Evolutionary conservation across 2,797 vertebrate genomes (phyloP).

Genomic region (Enteromius viviparus): DNA sequence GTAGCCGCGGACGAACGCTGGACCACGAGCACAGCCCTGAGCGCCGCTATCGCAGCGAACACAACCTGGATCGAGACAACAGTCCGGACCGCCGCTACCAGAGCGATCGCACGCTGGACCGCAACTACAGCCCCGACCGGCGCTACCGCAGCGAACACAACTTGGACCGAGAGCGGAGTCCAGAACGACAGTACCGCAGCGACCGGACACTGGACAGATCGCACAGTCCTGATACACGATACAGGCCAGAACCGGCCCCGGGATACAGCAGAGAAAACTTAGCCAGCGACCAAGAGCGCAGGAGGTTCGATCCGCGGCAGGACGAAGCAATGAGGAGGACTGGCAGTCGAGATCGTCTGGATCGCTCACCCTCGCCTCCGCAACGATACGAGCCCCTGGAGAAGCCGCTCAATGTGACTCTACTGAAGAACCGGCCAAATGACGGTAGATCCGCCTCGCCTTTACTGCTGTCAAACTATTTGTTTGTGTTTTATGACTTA

Average conservation of each 20-base stretch:
- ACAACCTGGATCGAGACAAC: slow-evolving; percentile 57
- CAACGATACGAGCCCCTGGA: slow-evolving; percentile 70
- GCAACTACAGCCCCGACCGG: slow-evolving; percentile 71
- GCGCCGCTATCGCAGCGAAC: slow-evolving; percentile 51
- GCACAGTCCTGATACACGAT: slow-evolving; percentile 73
- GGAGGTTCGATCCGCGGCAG: slow-evolving; percentile 65
- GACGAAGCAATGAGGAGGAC: slow-evolving; percentile 67
- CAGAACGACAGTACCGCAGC: slow-evolving; percentile 68
- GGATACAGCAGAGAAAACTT: slow-evolving; percentile 57
- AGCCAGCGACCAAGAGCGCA: slow-evolving; percentile 57
- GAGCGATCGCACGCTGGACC: slow-evolving; percentile 67
- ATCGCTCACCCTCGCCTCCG: slow-evolving; percentile 76
- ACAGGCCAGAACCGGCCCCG: slow-evolving; percentile 63
- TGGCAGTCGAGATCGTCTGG: slow-evolving; percentile 83
- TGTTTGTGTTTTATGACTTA: no score
- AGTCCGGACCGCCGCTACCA: slow-evolving; percentile 54
- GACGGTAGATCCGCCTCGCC: slow-evolving; percentile 79
- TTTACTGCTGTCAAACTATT: no score
- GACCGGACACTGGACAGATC: slow-evolving; percentile 75
- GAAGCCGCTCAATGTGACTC: slow-evolving; percentile 85
- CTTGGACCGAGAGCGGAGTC: slow-evolving; percentile 65
- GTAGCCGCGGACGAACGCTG: slow-evolving; percentile 77
- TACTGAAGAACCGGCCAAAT: slow-evolving; percentile 88
- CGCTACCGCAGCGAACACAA: slow-evolving; percentile 60
- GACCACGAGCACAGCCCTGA: slow-evolving; percentile 65